Base-by-base conservation (phyloP, 2,113 vertebrate genomes). In the Pachypanchax playfairii region DNA sequence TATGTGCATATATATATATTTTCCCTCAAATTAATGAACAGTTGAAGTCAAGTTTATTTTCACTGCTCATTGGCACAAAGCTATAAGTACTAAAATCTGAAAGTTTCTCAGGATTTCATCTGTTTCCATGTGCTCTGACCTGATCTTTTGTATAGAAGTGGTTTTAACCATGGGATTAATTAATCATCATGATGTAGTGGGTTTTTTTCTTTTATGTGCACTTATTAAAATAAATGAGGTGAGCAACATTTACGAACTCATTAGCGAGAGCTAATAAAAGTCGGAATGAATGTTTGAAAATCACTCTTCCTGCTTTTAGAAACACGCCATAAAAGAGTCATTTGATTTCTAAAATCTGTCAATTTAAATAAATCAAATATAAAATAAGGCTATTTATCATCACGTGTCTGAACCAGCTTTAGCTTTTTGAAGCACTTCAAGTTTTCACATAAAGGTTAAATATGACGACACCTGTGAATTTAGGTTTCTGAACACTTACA, bases 231-330 rank as follows among this genome's bases (percentile, higher is more conserved):
- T 61, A 71, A 85, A 85, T 48, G 65, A 76, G 65, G 74, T 70
- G 69, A 63, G 43, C 70, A 82, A 81, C 77, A 77, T 87, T 85
- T 80, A 80, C 73, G 39, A 63, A 66, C 39, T 84, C 80, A 66
- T 83, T 83, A 83, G 51, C 14, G 14, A 48, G 24, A 71, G 18
- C 51, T 51, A 73, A 63, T 82, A 82, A 77, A 86, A 77, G 33
- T 38, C 52, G 58, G 61, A 69, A 55, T 70, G 42, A 71, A 59
- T 49, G 22, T 53, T 28, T 58, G n/a, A 53, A 63, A 48, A 11
- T n/a, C 13, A 41, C 41, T 56, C 28, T 46, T 59, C 42, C 22
- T 33, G 26, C 38, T 48, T 38, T 49, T 25, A 24, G 5, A 26
- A 8, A 35, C 20, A 36, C 12, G 46, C 3, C 10, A n/a, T 1